Conservation (phyloP, 2,888 invertebrate species). For the Nymphalis c-album region DNA sequence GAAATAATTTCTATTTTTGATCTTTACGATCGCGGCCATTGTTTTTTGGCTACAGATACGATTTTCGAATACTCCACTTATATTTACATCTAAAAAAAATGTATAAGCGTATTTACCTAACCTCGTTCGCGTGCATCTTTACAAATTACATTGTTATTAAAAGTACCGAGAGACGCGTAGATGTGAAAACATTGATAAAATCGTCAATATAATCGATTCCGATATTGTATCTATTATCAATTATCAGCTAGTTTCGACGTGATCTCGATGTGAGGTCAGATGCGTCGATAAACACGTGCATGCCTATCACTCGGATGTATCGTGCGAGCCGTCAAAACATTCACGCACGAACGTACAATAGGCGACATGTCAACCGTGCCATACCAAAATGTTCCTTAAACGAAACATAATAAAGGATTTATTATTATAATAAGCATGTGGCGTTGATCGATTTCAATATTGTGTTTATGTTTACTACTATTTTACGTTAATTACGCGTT, state of each 20-base stretch:
- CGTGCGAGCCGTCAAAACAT: slow-evolving; percentile 30
- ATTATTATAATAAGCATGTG: no score
- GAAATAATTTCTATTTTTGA: no score
- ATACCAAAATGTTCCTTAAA: background rate
- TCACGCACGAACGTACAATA: slow-evolving; percentile 17
- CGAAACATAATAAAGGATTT: background rate
- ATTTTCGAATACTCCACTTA: no score
- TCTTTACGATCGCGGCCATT: no score
- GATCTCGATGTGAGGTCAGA: slow-evolving; percentile 29
- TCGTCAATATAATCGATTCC: slow-evolving; percentile 8
- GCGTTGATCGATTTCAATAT: background rate
- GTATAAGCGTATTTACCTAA: no score
- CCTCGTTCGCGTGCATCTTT: slow-evolving; percentile 10
- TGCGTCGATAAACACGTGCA: slow-evolving; percentile 32
- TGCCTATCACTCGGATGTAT: slow-evolving; percentile 26
- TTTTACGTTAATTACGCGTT: background rate
- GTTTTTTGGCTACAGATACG: no score
- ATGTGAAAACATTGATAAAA: background rate
- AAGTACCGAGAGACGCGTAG: background rate
- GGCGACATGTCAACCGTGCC: background rate
- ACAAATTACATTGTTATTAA: background rate
- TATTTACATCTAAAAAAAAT: no score
- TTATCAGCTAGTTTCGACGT: slow-evolving; percentile 17
- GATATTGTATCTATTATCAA: slow-evolving; percentile 21
- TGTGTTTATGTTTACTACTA: slow-evolving; percentile 1